Base-by-base conservation (phyloP, 1,140 invertebrate genomes). In the Bombus terrestris region DNA sequence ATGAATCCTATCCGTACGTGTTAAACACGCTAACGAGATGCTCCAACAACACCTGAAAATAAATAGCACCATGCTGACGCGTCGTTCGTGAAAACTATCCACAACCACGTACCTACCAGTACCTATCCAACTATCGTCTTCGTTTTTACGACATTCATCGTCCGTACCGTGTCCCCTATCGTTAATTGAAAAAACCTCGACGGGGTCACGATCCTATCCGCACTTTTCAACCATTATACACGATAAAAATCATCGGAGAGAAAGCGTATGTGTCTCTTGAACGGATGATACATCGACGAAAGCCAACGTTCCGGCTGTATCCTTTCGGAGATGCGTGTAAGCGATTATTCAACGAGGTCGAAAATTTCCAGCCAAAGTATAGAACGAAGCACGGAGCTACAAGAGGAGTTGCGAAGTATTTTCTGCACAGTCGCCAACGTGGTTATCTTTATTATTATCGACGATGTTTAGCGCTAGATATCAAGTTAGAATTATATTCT, bases 11-110 rank as follows among this genome's bases (percentile, higher is more conserved):
- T 22, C 32, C 10, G 4, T 5, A 37, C 13, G 75, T 41, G 83
- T 79, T 53, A 59, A 84, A 22, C 66, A 4, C 39, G 66, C 47
- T 78, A 84, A 84, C 57, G 32, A 41, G 53, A 71, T 84, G 18
- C 22, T 53, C 39, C 39, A 79, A 84, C 66, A 79, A 22, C 43
- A 4, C 13, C 25, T 22, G 35, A 43, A 25, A 59, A 84, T 79
- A 78, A 77, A 78, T 59, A 76, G 39, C 82, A 18, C 6, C 73
- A 28, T 35, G 35, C 22, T 22, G 32, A 47, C 22, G 43, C 78
- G 41, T 25, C 35, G 81, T 22, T 64, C 59, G 76, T 76, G 47
- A 59, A 76, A 76, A 76, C 39, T 43, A 62, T 78, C 37, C 37
- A 62, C 53, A 73, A 15, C 35, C 22, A 53, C 41, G 37, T 6